These are phyloP conservation scores for Clamator glandarius DNA, from an alignment of 2,797 vertebrate species.

Conservation along the genomic window DNA sequence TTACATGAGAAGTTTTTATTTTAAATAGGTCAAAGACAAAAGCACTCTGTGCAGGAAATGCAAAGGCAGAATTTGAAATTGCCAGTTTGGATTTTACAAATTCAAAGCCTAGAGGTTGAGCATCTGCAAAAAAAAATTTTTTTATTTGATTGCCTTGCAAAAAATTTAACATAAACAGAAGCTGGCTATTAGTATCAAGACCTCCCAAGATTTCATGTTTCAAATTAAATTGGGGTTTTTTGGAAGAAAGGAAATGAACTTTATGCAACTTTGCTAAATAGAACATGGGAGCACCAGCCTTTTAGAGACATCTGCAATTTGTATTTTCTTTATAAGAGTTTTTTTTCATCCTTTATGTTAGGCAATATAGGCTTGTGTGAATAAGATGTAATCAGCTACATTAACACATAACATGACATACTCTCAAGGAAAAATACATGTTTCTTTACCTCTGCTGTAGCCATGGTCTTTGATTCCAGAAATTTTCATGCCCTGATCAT, in stretches of 20 bases:
- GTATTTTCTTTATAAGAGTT: not conserved
- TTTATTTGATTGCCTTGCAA: not conserved
- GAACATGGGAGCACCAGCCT: not conserved
- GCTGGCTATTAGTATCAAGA: not conserved
- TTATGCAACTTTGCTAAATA: not conserved
- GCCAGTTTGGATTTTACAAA: not conserved
- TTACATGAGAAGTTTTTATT: not conserved
- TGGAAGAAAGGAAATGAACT: not conserved
- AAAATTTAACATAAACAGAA: not conserved
- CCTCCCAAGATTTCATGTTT: not conserved
- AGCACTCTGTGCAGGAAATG: not conserved
- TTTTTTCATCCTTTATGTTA: not conserved
- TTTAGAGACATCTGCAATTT: not conserved
- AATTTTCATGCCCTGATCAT: not conserved
- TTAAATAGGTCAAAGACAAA: conserved; percentile 20
- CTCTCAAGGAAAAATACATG: not conserved
- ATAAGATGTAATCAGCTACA: not conserved
- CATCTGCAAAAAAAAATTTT: not conserved
- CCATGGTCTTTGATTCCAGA: not conserved
- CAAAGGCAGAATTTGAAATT: not conserved
- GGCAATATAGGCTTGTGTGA: not conserved
- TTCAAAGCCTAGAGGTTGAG: not conserved
- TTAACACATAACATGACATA: not conserved
- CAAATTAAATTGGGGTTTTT: not conserved
- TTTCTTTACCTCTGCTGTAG: not conserved